Conservation (phyloP, 2,888 invertebrate species). For the Agonum fuliginosum region DNA sequence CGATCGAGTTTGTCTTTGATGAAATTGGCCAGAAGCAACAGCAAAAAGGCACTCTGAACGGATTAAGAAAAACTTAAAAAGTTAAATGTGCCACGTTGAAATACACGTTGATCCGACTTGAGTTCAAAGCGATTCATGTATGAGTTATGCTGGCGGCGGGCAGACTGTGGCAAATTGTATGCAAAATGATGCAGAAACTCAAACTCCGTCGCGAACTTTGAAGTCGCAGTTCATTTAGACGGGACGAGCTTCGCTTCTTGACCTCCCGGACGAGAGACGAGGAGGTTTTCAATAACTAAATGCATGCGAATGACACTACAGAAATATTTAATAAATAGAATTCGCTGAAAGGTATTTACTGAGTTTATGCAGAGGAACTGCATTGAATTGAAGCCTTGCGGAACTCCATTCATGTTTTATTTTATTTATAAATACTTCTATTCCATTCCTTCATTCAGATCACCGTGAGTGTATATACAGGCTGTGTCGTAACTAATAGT, state of each 20-base stretch:
- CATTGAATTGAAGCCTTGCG: no score
- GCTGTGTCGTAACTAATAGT: no score
- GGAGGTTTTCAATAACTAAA: no score
- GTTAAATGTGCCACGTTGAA: conserved; percentile 49
- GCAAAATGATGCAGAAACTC: conserved; percentile 58
- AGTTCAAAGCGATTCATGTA: conserved; percentile 46
- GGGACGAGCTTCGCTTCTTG: not conserved
- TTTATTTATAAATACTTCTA: no score
- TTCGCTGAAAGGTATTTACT: no score
- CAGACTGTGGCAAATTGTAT: conserved; percentile 49
- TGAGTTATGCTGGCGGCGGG: conserved; percentile 35
- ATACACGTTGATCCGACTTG: conserved; percentile 45
- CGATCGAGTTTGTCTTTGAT: conserved; percentile 11
- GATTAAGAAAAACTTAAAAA: conserved; percentile 48
- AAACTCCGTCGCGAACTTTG: conserved; percentile 26
- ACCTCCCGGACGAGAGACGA: no score
- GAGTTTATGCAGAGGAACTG: no score
- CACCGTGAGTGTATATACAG: no score
- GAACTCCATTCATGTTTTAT: no score
- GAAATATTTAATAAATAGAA: not conserved
- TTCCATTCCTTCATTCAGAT: no score
- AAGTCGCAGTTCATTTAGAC: conserved; percentile 29
- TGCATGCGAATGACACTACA: no score
- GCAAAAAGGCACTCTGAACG: conserved; percentile 38
- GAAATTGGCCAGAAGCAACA: conserved; percentile 23